Evolutionary conservation across 2,797 vertebrate genomes (phyloP).

Genomic region (Moxostoma hubbsi): DNA sequence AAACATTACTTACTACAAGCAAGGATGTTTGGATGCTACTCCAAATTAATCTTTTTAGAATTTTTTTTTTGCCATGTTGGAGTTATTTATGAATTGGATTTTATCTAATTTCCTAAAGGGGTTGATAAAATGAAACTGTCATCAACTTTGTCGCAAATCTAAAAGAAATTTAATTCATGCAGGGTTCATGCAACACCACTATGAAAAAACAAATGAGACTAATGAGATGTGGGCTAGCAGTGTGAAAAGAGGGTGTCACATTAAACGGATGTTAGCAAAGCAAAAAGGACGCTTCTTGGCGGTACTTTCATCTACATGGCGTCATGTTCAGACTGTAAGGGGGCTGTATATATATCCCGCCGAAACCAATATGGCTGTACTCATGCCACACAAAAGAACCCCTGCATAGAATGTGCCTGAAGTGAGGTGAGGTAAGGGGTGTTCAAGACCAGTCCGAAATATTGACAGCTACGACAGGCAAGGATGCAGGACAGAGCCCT

Average conservation of each 20-base stretch:
- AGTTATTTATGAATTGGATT: too few species aligned
- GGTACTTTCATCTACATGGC: constrained; percentile 52
- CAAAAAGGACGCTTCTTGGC: constrained; percentile 27
- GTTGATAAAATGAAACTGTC: not conserved
- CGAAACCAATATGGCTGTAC: constrained; percentile 74
- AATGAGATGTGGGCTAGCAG: not conserved
- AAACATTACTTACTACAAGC: too few species aligned
- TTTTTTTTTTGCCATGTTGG: too few species aligned
- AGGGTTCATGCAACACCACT: not conserved
- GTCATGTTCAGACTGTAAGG: constrained; percentile 53
- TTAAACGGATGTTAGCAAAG: constrained; percentile 25
- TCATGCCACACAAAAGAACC: constrained; percentile 71
- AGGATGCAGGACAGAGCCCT: constrained; percentile 75
- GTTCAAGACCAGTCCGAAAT: constrained; percentile 58
- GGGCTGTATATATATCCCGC: constrained; percentile 70
- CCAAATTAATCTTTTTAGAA: too few species aligned
- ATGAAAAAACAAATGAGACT: not conserved
- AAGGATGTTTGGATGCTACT: too few species aligned
- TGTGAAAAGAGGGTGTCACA: not conserved
- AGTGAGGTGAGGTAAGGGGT: constrained; percentile 72
- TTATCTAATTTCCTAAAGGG: too few species aligned
- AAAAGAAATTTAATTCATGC: too few species aligned
- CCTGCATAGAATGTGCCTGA: constrained; percentile 76
- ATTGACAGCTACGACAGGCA: constrained; percentile 60
- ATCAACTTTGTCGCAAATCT: not conserved